phyloP scores from a whole-genome alignment of 2,888 invertebrate species.

The Eupsilia transversa region DNA sequence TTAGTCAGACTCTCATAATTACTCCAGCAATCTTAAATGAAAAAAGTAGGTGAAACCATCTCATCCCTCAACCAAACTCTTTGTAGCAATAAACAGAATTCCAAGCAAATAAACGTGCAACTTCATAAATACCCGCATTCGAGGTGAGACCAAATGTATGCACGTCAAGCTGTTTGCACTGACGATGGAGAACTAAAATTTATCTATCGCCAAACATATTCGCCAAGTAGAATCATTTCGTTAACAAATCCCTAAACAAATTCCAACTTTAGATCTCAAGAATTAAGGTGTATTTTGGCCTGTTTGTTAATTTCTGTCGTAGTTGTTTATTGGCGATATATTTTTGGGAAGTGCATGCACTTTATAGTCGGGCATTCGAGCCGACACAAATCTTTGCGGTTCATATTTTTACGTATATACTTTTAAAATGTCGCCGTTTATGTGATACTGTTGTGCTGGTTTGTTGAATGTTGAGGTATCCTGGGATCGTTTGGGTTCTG shows the following conservation, averaged over 20 bases:
- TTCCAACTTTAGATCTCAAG: conserved; percentile 59
- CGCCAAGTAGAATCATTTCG: conserved; percentile 75
- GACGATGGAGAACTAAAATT: conserved; percentile 77
- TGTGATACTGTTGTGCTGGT: conserved; percentile 50
- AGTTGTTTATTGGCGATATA: conserved; percentile 83
- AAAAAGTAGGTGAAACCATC: background rate
- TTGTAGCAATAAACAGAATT: conserved; percentile 49
- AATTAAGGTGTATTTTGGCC: conserved; percentile 64
- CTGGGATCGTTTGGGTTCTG: conserved; percentile 34
- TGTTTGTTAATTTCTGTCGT: conserved; percentile 31
- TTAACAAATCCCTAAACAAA: conserved; percentile 59
- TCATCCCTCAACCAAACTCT: conserved; percentile 31
- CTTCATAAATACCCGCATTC: conserved; percentile 53
- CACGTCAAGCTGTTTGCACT: conserved; percentile 77
- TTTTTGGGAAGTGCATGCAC: conserved; percentile 77
- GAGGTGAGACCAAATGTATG: conserved; percentile 73
- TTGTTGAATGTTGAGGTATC: conserved; percentile 43
- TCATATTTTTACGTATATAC: conserved; percentile 76
- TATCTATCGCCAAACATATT: conserved; percentile 75
- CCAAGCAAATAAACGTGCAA: conserved; percentile 52
- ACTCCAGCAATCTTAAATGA: background rate
- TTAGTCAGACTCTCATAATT: background rate
- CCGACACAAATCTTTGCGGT: conserved; percentile 78
- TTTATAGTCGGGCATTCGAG: conserved; percentile 75
- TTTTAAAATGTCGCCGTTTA: conserved; percentile 56